phyloP scores from a whole-genome alignment of 2,888 invertebrate genomes.

The Nephrocerus scutellatus region DNA sequence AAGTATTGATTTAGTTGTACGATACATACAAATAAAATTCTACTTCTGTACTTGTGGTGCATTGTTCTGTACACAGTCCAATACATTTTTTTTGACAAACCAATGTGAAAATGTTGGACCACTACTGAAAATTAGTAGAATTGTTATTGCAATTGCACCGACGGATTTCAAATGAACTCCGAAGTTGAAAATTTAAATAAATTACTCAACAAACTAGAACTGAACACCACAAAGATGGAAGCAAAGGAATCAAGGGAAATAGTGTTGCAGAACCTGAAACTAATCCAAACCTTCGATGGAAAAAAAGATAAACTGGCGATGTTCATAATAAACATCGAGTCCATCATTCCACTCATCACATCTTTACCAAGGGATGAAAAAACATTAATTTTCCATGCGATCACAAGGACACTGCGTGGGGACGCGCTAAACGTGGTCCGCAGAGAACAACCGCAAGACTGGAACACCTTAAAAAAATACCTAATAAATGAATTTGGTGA shows the following conservation, averaged over 20 bases:
- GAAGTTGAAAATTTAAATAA: too few species aligned
- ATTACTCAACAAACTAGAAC: too few species aligned
- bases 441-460: constrained; percentile 11
- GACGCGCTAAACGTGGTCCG: constrained; percentile 5
- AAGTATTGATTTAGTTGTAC: too few species aligned
- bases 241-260: constrained; percentile 9
- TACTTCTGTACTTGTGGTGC: too few species aligned
- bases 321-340: constrained; percentile 8
- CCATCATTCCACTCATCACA: constrained; percentile 3
- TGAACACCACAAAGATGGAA: constrained; percentile 5
- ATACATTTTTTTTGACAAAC: too few species aligned
- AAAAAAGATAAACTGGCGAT: constrained; percentile 7
- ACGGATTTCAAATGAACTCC: too few species aligned
- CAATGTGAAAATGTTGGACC: too few species aligned
- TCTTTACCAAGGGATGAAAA: constrained; percentile 5
- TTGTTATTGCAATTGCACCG: too few species aligned
- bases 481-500: constrained; percentile 14
- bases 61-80: too few species aligned
- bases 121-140: too few species aligned
- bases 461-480: constrained; percentile 2
- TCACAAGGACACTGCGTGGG: constrained; percentile 8
- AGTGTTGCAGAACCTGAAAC: constrained; percentile 7
- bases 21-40: too few species aligned
- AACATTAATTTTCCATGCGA: constrained; percentile 11
- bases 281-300: constrained; percentile 11